Base-by-base conservation (phyloP, 2,888 invertebrate species). In the Hydriomena furcata region DNA sequence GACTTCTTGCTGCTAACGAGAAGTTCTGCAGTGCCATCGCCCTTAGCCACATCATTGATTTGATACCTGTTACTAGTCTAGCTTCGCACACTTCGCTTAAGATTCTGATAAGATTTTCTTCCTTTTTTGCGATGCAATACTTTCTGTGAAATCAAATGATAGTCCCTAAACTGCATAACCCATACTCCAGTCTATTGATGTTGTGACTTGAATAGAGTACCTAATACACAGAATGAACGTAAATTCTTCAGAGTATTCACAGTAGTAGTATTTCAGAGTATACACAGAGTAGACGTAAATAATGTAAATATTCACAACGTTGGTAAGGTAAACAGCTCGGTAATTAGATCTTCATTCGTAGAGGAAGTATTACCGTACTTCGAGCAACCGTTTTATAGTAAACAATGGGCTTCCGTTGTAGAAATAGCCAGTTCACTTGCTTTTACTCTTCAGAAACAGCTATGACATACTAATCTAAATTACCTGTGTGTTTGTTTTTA, bases 331-430 rank as follows among this genome's bases (percentile, higher is more conserved):
- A 46, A 42, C 41, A 46, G 12, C 11, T 30, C 32, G 27, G 52
- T 46, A 46, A 46, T 42, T 30, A 52, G 48, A 53, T 55, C 49
- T 44, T 46, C 36, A 37, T 56, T 50, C 24, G 34, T 8, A 13
- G 37, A 17, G 41, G 32, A 47, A 46, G 36, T 37, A 31, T 37
- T 50, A 43, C 40, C 25, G 51, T 41, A 35, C 47, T 52, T 52
- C 42, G 24, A 34, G 20, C 41, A 46, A 52, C 32, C 23, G 42
- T 47, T 52, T 34, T 37, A 46, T 37, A 43, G 32, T 47, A 52
- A 52, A 52, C 52, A 52, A 52, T 47, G 34, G 28, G 24, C 34
- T 30, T 52, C 52, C 52, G 46, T 12, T 52, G 36, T 32, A 28
- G 23, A 46, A 37, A 43, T 37, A 37, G 28, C 25, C 25, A 10